A percentile compares a stretch with the other conserved stretches of the same genome.
Evolutionary conservation across 2,797 vertebrate species (phyloP).

Genomic region (Spinus olivaceus): DNA sequence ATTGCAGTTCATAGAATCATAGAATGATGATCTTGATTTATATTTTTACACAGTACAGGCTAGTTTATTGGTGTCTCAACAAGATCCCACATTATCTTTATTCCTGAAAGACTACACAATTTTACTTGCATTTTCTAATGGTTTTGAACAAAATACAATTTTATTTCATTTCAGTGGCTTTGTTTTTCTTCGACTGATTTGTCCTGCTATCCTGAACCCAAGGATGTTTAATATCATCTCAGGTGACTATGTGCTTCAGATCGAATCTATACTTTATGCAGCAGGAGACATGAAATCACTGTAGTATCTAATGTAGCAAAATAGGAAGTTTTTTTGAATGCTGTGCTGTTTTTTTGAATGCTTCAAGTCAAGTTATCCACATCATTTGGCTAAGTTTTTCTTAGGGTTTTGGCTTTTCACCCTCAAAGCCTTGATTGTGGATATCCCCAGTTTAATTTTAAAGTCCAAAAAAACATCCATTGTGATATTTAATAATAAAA

Average conservation of each 20-base stretch:
- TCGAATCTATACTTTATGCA: background rate
- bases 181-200: conserved; percentile 97
- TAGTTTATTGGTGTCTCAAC: background rate
- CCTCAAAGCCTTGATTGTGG: background rate
- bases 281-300: background rate
- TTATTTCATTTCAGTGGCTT: conserved; percentile 85
- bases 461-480: background rate
- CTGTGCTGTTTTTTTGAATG: background rate
- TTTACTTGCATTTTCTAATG: background rate
- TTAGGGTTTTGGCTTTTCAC: background rate
- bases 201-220: conserved; percentile 97
- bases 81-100: background rate
- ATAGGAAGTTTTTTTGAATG: background rate
- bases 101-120: background rate
- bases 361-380: background rate
- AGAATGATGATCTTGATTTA: background rate
- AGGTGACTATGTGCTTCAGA: conserved; percentile 78
- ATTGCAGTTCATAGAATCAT: background rate
- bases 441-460: background rate
- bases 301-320: background rate
- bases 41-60: background rate
- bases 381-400: background rate
- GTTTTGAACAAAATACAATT: conserved; percentile 1
- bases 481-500: background rate
- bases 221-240: conserved; percentile 97